Base-by-base conservation (phyloP, 2,888 invertebrate species). In the Ommatoiulus sabulosus region DNA sequence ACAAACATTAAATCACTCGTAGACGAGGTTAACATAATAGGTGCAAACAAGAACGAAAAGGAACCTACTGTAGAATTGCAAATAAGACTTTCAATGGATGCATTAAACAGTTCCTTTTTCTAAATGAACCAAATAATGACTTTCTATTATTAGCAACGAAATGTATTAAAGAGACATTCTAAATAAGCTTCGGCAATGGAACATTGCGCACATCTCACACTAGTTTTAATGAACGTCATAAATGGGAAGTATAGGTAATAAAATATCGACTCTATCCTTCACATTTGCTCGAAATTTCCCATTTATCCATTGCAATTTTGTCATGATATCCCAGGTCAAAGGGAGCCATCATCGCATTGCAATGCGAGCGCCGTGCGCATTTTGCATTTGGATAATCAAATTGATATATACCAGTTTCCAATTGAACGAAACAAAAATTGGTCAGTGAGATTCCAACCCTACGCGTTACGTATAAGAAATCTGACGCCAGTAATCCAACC, bases 361-460 rank as follows among this genome's bases (percentile, higher is more conserved):
- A 63, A 63, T 7, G n/a, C n/a, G n/a, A 20, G n/a, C n/a, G 63
- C 72, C 20, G 24, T 1, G 24, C 72, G 24, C 24, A 24, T 72
- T 24, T 72, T 24, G n/a, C n/a, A n/a, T n/a, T n/a, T n/a, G n/a
- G 24, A 72, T 72, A 72, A 72, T 72, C 72, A 72, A 72, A 72
- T 72, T 72, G 8, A 72, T 24, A 46, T 8, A 72, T 24, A 20
- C 20, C 17, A 72, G 20, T 72, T 20, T 20, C 72, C 10, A 24
- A 20, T 72, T 6, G 72, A 24, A 72, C 8, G 72, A 63, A 52
- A 46, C 0, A 46, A 15, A 63, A 15, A 63, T 15, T 63, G 63
- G 63, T 63, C 63, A 63, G 63, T 63, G 63, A 15, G 63, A 63
- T 20, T 52, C 52, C n/a, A n/a, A 20, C 63, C 63, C 5, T 72